Base-by-base conservation (phyloP, 1,140 invertebrate species). In the Magallana ariakensis region DNA sequence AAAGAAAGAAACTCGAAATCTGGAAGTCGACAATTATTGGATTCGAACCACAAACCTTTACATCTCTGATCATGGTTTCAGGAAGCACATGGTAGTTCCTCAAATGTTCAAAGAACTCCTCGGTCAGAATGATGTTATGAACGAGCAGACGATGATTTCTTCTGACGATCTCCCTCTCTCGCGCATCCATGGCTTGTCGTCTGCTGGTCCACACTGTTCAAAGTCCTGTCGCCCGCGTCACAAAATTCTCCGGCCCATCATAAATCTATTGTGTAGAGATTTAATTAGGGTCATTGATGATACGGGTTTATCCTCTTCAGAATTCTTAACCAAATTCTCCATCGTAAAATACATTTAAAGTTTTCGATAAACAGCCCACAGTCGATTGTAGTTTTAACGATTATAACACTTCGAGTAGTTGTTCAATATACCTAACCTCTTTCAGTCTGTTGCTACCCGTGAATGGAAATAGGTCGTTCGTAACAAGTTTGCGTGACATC, bases 31-130 rank as follows among this genome's bases (percentile, higher is more conserved):
- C 33, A 5, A 46, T 4, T 46, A 26, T 22, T 33, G 8, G 22
- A 75, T 75, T 75, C 22, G 19, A 75, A 26, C 22, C 22, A 80
- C 87, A 19, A 84, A 86, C 87, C 87, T 83, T 60, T 3, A 88
- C 60, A 53, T 88, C 87, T 58, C 33, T 80, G 11, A 88, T 85
- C 87, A 88, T 88, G 7, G 84, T 85, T 19, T 86, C 87, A 0
- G 87, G 87, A 11, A 88, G 57, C 57, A 88, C 87, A 83, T 88
- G 80, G 19, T 88, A 85, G 15, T 70, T 58, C 46, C 81, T 83
- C 33, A 88, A 62, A n/a, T 46, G 26, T 26, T 83, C 75, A 26
- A 85, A 88, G 84, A 88, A 88, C 15, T 88, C 87, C 15, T 85
- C 84, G 3, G 87, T 88, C 10, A 86, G 60, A 15, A 88, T 83